Evolutionary conservation across 1,140 invertebrate genomes (phyloP), one percentile per base, ranked within the genome.

Genomic region (Dendroctonus valens): DNA sequence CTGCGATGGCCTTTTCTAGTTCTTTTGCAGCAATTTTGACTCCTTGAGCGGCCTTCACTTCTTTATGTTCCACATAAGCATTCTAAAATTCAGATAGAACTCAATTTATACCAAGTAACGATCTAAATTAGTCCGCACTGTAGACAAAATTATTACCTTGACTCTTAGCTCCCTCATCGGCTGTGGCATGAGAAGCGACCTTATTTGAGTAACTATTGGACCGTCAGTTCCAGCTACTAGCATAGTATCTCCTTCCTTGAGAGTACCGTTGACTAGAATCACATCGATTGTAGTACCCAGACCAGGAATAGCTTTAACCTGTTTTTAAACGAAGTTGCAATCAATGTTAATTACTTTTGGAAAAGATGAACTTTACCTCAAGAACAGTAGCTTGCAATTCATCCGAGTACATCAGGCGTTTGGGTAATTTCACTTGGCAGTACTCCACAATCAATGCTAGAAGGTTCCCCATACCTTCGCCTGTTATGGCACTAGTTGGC

Each of bases 201-300:
- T 85, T 69, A 99, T 97, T 82, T 97, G 94, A 2, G 98, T 99
- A 5, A 96, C 92, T 57, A 99, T 96, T 3, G 98, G 95, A 12
- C 97, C 98, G 76, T 99, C 97, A 5, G 95, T 97, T 41, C 97
- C 98, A 7, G 97, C 96, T 41, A 99, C 79, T 38, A 99, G 87
- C 78, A 98, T 91, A 0, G 93, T 96, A 72, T 99, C 95, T 26
- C 96, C 94, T 80, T 98, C 96, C 49, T 84, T 84, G 38, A 99
- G 80, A 12, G 85, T 89, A 11, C 98, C 98, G 82, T 99, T 99
- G 42, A 99, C 93, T 57, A 99, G 84, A 79, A 99, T 98, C 41
- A 96, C 92, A 84, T 99, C 98, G 75, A 99, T 97, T 5, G 98
- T 99, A 60, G 97, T 99, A 37, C 98, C 98, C 63, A 99, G 82